Conservation (phyloP, 2,113 vertebrate species). For the Ictalurus furcatus region DNA sequence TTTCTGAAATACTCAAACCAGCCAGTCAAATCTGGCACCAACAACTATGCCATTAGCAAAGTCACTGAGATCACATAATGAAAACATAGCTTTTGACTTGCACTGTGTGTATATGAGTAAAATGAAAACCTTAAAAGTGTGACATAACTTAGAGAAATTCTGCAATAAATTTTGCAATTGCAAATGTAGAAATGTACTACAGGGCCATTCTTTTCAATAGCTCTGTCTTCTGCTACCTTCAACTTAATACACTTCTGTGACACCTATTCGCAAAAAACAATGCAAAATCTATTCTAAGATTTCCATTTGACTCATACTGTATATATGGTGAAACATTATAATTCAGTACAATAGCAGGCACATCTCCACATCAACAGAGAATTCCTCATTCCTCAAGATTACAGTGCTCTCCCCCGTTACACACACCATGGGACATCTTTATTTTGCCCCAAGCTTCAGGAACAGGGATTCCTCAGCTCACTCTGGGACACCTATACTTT, state of each 20-base stretch:
- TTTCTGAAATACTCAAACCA: neutral
- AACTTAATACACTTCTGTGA: neutral
- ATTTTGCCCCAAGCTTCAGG: constrained; percentile 81
- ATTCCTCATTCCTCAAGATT: constrained; percentile 73
- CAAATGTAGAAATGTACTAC: neutral
- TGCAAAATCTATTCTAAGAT: neutral
- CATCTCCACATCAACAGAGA: neutral
- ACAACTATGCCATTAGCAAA: neutral
- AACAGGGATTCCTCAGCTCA: constrained; percentile 77
- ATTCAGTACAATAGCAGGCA: neutral
- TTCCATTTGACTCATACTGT: neutral
- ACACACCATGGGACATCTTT: constrained; percentile 77
- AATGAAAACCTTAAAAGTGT: neutral
- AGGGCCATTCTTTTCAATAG: neutral
- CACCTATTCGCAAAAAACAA: neutral
- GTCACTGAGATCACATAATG: neutral
- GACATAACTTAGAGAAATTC: neutral
- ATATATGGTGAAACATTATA: neutral
- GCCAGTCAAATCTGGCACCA: neutral
- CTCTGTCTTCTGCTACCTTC: neutral
- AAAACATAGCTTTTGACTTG: neutral
- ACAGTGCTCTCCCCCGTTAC: constrained; percentile 66
- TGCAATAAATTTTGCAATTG: neutral
- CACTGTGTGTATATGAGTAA: neutral
- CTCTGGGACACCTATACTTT: constrained; percentile 79